These are phyloP conservation scores for Drosophila helvetica DNA, from an alignment of 2,888 invertebrate species.

Conservation along the genomic window DNA sequence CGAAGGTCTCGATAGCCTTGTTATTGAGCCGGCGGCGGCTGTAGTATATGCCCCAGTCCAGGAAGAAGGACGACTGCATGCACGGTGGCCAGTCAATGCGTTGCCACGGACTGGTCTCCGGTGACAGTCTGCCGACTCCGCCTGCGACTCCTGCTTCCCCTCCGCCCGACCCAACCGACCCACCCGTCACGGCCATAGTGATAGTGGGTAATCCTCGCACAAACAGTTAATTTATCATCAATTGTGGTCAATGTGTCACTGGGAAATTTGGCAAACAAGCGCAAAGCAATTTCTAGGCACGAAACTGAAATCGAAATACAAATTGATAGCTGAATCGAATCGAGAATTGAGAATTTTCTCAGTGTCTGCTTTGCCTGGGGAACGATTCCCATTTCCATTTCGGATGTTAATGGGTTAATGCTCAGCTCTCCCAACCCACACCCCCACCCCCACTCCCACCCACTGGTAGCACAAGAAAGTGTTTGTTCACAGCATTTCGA, in stretches of 20 bases:
- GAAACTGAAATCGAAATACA: background rate
- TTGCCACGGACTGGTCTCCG: constrained; percentile 51
- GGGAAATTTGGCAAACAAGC: background rate
- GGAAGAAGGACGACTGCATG: constrained; percentile 39
- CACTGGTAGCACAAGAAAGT: constrained; percentile 2
- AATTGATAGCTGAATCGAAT: background rate
- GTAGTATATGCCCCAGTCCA: constrained; percentile 53
- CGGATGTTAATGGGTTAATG: background rate
- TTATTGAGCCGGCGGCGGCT: constrained; percentile 5
- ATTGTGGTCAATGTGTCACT: background rate
- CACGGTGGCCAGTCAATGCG: constrained; percentile 48
- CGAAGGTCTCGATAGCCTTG: constrained; percentile 33
- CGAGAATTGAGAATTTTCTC: background rate
- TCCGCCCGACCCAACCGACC: background rate
- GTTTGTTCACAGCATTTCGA: constrained; percentile 19
- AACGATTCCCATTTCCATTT: too few species aligned
- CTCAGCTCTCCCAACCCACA: constrained; percentile 31
- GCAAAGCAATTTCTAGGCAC: background rate
- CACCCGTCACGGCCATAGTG: background rate
- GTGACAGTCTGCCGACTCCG: constrained; percentile 2
- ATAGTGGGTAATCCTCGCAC: background rate
- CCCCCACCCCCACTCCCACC: constrained; percentile 2
- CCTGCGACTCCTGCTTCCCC: background rate
- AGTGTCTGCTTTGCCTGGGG: background rate
- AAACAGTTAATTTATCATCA: background rate